phyloP scores from a whole-genome alignment of 2,113 vertebrate species.

The Peromyscus leucopus region DNA sequence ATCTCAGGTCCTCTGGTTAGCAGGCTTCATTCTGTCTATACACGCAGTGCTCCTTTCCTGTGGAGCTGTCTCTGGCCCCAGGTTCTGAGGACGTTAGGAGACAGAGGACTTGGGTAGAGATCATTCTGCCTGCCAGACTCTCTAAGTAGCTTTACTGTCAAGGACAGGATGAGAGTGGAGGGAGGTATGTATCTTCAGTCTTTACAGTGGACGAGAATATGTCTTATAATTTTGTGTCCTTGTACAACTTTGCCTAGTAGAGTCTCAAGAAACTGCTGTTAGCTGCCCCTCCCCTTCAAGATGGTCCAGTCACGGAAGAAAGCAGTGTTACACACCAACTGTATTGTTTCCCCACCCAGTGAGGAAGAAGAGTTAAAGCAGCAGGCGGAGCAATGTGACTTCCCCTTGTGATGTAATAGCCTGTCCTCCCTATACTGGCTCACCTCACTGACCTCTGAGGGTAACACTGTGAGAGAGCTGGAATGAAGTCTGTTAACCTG shows the following conservation, averaged over 20 bases:
- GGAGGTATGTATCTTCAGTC: neutral
- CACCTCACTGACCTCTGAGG: constrained; percentile 29
- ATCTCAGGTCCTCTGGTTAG: neutral
- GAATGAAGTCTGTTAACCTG: neutral
- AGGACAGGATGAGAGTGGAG: neutral
- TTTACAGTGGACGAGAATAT: neutral
- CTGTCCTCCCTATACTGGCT: neutral
- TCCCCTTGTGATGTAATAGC: neutral
- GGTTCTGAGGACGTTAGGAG: neutral
- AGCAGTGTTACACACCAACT: constrained; percentile 14
- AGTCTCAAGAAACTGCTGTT: neutral
- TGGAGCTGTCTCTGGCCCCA: neutral
- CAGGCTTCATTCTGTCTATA: neutral
- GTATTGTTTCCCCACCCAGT: neutral
- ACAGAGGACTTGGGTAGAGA: neutral
- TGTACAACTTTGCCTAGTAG: constrained; percentile 18
- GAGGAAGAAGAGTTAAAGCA: constrained; percentile 24
- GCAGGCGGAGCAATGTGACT: neutral
- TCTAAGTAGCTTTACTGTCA: constrained; percentile 1
- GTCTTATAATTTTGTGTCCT: neutral
- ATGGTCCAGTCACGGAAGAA: neutral
- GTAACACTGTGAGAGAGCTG: neutral
- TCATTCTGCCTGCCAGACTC: neutral
- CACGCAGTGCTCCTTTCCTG: neutral
- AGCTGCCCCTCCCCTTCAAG: neutral